Percentiles rank a stretch among this genome's conserved stretches.
These are phyloP conservation scores for Athrips mouffetella DNA, from an alignment of 2,888 invertebrate genomes.

Conservation along the genomic window DNA sequence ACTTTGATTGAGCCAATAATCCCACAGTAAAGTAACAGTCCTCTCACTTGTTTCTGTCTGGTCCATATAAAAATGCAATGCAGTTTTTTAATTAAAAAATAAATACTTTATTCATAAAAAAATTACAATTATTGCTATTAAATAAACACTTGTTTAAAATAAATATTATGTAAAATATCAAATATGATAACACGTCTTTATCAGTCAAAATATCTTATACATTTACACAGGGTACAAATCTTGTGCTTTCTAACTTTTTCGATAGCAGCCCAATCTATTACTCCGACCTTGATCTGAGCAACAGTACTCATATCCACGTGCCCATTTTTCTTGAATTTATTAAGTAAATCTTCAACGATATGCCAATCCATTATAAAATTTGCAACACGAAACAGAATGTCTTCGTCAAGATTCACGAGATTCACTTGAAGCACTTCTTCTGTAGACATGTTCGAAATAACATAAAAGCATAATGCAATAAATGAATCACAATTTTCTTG, in stretches of 20 bases:
- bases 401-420: constrained; percentile 23
- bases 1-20: constrained; percentile 9
- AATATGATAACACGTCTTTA: background rate
- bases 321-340: background rate
- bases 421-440: constrained; percentile 12
- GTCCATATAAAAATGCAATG: no score
- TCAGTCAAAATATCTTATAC: constrained; percentile 10
- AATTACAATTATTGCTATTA: no score
- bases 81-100: no score
- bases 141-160: no score
- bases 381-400: constrained; percentile 16
- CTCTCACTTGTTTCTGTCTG: no score
- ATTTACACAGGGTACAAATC: constrained; percentile 15
- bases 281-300: background rate
- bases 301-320: background rate
- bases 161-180: no score
- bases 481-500: constrained; percentile 18
- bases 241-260: constrained; percentile 10
- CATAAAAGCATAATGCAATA: constrained; percentile 16
- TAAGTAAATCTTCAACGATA: background rate
- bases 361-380: constrained; percentile 8
- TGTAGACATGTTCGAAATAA: constrained; percentile 13
- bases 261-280: background rate
- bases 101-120: no score
- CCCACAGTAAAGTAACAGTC: background rate